Evolutionary conservation across 92 coral and sea anemone species (phyloP), one percentile per base, ranked within the genome.

Genomic region (Blastomussa wellsi): DNA sequence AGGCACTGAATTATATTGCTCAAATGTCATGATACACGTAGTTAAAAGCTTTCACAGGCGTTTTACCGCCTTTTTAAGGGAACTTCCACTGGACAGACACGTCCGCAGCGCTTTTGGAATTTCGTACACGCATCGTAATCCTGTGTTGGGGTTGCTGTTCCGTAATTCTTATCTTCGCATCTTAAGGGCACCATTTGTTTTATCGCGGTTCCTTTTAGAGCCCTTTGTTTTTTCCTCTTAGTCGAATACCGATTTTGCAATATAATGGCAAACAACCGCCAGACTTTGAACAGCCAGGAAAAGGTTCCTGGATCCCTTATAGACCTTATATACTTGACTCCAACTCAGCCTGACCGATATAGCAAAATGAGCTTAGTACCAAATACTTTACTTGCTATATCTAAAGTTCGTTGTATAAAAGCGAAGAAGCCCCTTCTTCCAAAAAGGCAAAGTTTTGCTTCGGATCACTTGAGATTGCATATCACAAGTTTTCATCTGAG

Each of bases 181-280:
- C 42, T 65, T 44, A 31, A 80, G 75, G 51, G 85, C 24, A 67
- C 52, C 85, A 68, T 35, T 51, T 68, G 66, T 33, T n/a, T 47
- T 32, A 68, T 48, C 77, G 64, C 85, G 85, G 67, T 49, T 0
- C 51, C 49, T 68, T 81, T 81, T 44, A 66, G 83, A 28, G 62
- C 39, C 64, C 57, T 79, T 28, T 52, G 81, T 53, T 77, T 42
- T 79, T 14, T 3, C 74, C 39, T 28, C 64, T 28, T 36, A 70
- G 70, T 74, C 77, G 68, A 17, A 47, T 70, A 52, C 77, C 47
- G 32, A 81, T 10, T 47, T 81, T 17, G 32, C 33, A 81, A 81
- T 68, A 51, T 69, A 53, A 29, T 10, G 49, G 48, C 38, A 81
- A 81, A 81, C 64, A 48, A 69, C 22, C 10, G 5, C 22, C 55